Percentiles rank a stretch among this genome's conserved stretches.
Conservation (phyloP, 2,797 vertebrate species). For the Anguilla pacifica region DNA sequence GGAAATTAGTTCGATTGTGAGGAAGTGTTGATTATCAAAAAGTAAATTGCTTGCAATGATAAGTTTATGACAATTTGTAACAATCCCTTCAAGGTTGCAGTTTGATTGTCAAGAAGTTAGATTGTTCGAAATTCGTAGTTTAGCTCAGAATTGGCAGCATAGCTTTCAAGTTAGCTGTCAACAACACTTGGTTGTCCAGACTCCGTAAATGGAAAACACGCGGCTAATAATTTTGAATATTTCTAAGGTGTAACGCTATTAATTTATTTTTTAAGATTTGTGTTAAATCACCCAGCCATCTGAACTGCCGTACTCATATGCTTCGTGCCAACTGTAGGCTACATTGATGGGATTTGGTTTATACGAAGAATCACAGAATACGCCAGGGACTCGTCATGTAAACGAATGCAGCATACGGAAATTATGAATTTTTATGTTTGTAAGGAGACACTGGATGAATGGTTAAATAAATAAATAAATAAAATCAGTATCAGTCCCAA, state of each 20-base stretch:
- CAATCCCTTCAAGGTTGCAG: not conserved
- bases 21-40: not conserved
- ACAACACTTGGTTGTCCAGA: not conserved
- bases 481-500: too few species aligned
- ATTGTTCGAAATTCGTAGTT: not conserved
- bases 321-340: slow-evolving; percentile 46
- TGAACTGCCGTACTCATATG: slow-evolving; percentile 38
- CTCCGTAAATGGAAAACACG: not conserved
- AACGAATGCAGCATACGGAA: too few species aligned
- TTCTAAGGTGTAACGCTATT: not conserved
- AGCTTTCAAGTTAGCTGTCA: not conserved
- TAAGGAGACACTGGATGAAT: too few species aligned
- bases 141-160: not conserved
- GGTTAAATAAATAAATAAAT: too few species aligned
- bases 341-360: slow-evolving; percentile 80
- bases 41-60: not conserved
- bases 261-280: not conserved
- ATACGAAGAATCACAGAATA: slow-evolving; percentile 71
- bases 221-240: not conserved
- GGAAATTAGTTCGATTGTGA: not conserved
- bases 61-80: not conserved
- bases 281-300: not conserved
- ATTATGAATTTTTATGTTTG: too few species aligned
- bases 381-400: slow-evolving; percentile 89
- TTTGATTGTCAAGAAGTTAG: not conserved